Evolutionary conservation across 2,888 invertebrate species (phyloP), one percentile per base, ranked within the genome.

Genomic region (Epistrophella euchroma): DNA sequence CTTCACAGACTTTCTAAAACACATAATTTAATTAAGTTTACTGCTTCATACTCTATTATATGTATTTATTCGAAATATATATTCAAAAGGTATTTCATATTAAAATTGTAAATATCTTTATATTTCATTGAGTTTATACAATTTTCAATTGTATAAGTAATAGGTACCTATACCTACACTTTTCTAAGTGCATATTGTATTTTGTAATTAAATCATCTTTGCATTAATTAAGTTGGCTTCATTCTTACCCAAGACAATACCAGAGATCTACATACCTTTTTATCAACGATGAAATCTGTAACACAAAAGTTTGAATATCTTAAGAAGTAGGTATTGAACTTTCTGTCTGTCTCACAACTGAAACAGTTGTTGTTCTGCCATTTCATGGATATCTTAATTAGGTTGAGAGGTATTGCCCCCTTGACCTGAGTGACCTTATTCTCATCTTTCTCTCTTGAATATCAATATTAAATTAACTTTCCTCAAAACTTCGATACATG

Each of bases 381-480:
- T 19, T 58, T 35, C 19, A 50, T 52, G 25, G 2, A 52, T 28
- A 52, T 52, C 28, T 25, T 25, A 52, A 52, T 52, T 52, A 52
- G 52, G 2, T n/a, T 28, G 32, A 32, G 15, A 28, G 25, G 13
- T n/a, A 13, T 32, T 28, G 40, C 22, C 60, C 60, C 25, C n/a
- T 17, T 62, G 62, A 62, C 19, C 62, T 62, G 4, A 62, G 10
- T 60, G 60, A 60, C 60, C 60, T 15, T 9, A 60, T 60, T 60
- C 15, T 40, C 2, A 43, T 25, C 0, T 9, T 9, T 17, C 3
- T 43, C 28, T 32, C 15, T 25, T 3, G 4, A 62, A 52, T 55
- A 47, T 68, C 68, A 56, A 64, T 56, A 47, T 71, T 35, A 73
- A 55, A 56, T 77, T 62, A 77, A 73, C 72, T 77, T 68, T 45